Percentiles rank a stretch among this genome's conserved stretches.
Conservation (phyloP, 2,797 vertebrate species). For the Ctenopoma kingsleyae region DNA sequence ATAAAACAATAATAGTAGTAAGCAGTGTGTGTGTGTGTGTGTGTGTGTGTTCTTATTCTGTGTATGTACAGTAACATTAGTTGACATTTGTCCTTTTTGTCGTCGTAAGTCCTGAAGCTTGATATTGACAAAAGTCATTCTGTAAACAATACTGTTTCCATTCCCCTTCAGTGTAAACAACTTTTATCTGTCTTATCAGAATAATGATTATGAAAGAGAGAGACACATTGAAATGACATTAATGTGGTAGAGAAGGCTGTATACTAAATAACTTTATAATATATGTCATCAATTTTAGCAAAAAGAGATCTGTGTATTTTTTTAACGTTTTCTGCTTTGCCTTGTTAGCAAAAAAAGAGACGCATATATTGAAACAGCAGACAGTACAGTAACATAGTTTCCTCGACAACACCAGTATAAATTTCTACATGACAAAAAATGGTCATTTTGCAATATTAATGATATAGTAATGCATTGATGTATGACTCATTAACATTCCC, state of each 20-base stretch:
- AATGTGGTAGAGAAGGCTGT: constrained; percentile 14
- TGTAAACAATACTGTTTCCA: constrained; percentile 44
- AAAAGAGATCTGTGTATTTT: background rate
- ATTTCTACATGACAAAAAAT: no score
- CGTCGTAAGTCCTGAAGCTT: constrained; percentile 29
- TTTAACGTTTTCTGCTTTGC: background rate
- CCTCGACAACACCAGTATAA: no score
- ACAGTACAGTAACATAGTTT: no score
- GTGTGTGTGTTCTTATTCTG: background rate
- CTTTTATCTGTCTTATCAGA: constrained; percentile 51
- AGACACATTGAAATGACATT: constrained; percentile 53
- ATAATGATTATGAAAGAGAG: constrained; percentile 26
- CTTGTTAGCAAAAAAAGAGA: background rate
- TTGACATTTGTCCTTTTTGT: constrained; percentile 40
- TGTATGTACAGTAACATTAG: constrained; percentile 7
- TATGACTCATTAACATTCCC: no score
- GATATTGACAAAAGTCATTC: constrained; percentile 45
- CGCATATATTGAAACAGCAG: no score
- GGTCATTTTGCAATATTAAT: no score
- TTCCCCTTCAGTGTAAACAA: constrained; percentile 49
- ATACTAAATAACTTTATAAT: constrained; percentile 11
- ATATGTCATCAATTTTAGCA: background rate
- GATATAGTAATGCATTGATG: no score
- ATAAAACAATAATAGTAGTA: no score
- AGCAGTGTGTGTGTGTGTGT: no score